Base-by-base conservation (phyloP, 2,797 vertebrate species). In the Hydrophis major region DNA sequence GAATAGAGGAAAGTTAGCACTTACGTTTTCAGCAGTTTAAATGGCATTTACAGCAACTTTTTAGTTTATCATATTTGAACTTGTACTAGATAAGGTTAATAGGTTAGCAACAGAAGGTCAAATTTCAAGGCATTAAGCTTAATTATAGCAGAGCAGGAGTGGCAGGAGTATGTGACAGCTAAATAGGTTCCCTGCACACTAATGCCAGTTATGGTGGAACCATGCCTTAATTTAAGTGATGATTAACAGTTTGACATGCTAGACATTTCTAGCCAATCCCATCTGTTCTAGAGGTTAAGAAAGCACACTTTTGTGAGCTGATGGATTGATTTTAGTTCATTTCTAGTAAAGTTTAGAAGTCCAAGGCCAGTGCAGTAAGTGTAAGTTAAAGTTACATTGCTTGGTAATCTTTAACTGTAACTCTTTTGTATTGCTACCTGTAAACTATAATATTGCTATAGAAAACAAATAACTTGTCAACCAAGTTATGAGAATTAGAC, bases 151-250 rank as follows among this genome's bases (percentile, higher is more conserved):
- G 97, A 97, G 97, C 98, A 97, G 97, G 96, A 97, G 97, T 97
- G 97, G 97, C 95, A 89, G 97, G 97, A 96, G 97, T 97, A 96
- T 97, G 97, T 98, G 98, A 98, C 98, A 98, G 97, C 97, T 98
- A 98, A 98, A 98, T 98, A 97, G 96, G 97, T 98, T 98, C 98
- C 97, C 97, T 98, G 98, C 97, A 98, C 97, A 98, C 98, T 97
- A 97, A 97, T 97, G 97, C 97, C 97, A 96, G 97, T 96, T 98
- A 96, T 97, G 96, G 97, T 97, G 96, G 97, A 98, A 96, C 97
- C 97, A 97, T 98, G 97, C 97, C 97, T 98, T 97, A 98, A 97
- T 97, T 97, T 97, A 98, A 98, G 97, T 97, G 97, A 96, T 97
- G 97, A 98, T 98, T 98, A 98, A 98, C 97, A 97, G 97, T 97